Percentiles rank a stretch among this genome's conserved stretches.
phyloP scores from a whole-genome alignment of 2,113 vertebrate genomes.

The Potamarius usumacintae region DNA sequence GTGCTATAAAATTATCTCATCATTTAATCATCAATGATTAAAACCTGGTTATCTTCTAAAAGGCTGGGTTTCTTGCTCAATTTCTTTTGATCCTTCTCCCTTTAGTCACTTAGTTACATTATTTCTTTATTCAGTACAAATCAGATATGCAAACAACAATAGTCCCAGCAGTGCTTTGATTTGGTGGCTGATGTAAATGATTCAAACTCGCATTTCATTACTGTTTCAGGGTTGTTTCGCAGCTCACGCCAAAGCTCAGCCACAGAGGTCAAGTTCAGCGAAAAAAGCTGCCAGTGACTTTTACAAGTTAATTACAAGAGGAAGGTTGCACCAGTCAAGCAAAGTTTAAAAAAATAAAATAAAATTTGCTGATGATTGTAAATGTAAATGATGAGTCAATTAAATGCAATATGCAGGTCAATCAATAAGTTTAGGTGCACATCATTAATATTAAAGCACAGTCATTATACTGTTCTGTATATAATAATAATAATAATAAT shows the following conservation, averaged over 20 bases:
- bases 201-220: slow-evolving; percentile 63
- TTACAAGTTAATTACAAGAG: slow-evolving; percentile 48
- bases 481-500: slow-evolving; percentile 16
- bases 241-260: neutral
- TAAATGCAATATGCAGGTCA: slow-evolving; percentile 47
- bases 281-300: slow-evolving; percentile 7
- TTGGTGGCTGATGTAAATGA: slow-evolving; percentile 57
- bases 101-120: slow-evolving; percentile 27
- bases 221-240: slow-evolving; percentile 61
- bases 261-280: neutral
- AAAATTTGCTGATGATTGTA: slow-evolving; percentile 51
- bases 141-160: slow-evolving; percentile 56
- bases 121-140: slow-evolving; percentile 64
- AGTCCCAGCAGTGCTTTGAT: slow-evolving; percentile 35
- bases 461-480: neutral
- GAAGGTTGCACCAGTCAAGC: slow-evolving; percentile 50
- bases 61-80: neutral
- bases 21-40: neutral
- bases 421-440: slow-evolving; percentile 48
- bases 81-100: neutral
- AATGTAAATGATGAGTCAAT: slow-evolving; percentile 50
- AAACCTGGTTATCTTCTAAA: neutral
- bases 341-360: slow-evolving; percentile 1
- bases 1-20: neutral
- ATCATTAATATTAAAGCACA: neutral